phyloP scores from a whole-genome alignment of 2,797 vertebrate genomes.

The Limosa lapponica region DNA sequence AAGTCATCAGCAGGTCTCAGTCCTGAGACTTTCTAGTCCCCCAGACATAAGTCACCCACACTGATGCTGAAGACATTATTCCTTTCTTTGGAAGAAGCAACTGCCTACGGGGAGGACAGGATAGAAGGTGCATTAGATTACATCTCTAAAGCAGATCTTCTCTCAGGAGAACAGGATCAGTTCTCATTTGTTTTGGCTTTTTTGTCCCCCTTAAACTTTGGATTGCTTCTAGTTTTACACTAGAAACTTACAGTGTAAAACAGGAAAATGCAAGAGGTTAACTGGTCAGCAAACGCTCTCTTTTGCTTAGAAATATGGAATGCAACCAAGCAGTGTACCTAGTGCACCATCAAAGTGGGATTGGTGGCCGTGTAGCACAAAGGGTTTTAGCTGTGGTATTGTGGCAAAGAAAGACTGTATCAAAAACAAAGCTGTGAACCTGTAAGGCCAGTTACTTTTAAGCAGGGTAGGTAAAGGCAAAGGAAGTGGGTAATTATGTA shows the following conservation, averaged over 20 bases:
- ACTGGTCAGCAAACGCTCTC: background rate
- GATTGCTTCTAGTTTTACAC: background rate
- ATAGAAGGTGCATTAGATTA: background rate
- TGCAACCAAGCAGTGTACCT: background rate
- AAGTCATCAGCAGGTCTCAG: background rate
- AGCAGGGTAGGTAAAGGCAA: background rate
- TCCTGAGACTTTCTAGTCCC: background rate
- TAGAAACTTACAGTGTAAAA: background rate
- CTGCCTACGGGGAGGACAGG: background rate
- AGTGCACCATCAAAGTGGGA: background rate
- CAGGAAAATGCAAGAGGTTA: background rate
- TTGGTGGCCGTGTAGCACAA: background rate
- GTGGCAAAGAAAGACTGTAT: background rate
- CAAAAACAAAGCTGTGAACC: background rate
- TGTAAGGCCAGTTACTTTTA: background rate
- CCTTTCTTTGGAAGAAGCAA: slow-evolving; percentile 11
- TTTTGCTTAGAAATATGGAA: background rate
- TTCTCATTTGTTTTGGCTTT: background rate
- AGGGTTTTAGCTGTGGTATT: background rate
- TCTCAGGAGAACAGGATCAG: background rate
- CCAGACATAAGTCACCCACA: background rate
- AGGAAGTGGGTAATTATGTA: background rate
- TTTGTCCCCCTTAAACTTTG: background rate
- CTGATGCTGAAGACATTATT: background rate
- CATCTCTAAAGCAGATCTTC: background rate